Base-by-base conservation (phyloP, 1,140 invertebrate species). In the Druon quercuslanigerum region DNA sequence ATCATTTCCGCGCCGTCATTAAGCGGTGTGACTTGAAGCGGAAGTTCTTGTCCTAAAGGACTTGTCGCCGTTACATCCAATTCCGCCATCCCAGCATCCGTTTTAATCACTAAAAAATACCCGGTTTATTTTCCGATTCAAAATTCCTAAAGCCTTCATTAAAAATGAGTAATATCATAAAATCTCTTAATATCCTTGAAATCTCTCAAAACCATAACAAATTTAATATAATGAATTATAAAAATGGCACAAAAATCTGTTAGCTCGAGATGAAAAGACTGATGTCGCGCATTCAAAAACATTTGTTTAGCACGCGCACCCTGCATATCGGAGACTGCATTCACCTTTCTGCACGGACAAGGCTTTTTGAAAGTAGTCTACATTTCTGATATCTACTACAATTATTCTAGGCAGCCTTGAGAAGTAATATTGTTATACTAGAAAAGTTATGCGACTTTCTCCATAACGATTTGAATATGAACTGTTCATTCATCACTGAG, bases 31-130 rank as follows among this genome's bases (percentile, higher is more conserved):
- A 97, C 94, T 86, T 97, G 95, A 2, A 98, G 93, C 0, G 97
- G 96, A 46, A 99, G 89, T 79, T 96, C 95, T 84, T 96, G 94
- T 19, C 97, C 96, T n/a, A 96, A 93, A 3, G 98, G 98, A 83
- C 96, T 96, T 50, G 96, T 95, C 4, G 98, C 96, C 70, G 95
- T 95, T 1, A 98, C 95, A 85, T 98, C 96, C 74, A 99, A 90
- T 80, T 99, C 96, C 2, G 98, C 97, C 76, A 96, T 93, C 13
- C 98, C 98, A 57, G 98, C 97, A 80, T 97, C 95, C 79, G 95
- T 94, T 73, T 96, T 95, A 85, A 96, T 95, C 71, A 99, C 97
- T 97, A 89, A 46, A 93, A 92, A 75, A 74, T 75, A 74, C 54
- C 46, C 70, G 14, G 11, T 74, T 50, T 50, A 14, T 60, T 74